Base-by-base conservation (phyloP, 1,140 invertebrate species). In the Bathynomus jamesi region DNA sequence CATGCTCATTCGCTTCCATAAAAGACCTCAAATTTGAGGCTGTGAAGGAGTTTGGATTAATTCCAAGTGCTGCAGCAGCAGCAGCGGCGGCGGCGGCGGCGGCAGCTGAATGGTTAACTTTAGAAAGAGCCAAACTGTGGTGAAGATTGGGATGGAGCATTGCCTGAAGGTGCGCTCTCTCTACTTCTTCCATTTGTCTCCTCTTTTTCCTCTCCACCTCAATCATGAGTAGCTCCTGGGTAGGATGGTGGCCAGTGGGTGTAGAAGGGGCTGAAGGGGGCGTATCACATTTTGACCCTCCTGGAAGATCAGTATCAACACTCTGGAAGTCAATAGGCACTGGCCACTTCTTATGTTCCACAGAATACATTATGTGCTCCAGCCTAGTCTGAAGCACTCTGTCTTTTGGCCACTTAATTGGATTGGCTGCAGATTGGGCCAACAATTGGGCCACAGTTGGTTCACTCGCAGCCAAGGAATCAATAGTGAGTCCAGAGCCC, bases 371-470 rank as follows among this genome's bases (percentile, higher is more conserved):
- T 3, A 79, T 72, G 29, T 79, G 78, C 30, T 78, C 73, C 27
- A 79, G 69, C 28, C 78, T 28, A 13, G 70, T 62, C 32, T 77
- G 75, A n/a, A 79, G 70, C 32, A 78, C 40, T 25, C 76, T 64
- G 62, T 79, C 78, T 27, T 76, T 75, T 3, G 78, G 78, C 78
- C 78, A 79, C 62, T 77, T 74, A 40, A 79, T 77, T 32, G 77
- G 75, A 67, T 76, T 78, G 10, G 78, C 78, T 17, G 78, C 78
- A 7, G 70, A 77, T 71, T 79, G 78, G 13, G 77, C 77, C 64
- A 79, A 69, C 28, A 79, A 70, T 53, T 79, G 78, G 30, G 77
- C 78, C 28, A 79, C 78, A 21, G 77, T 75, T n/a, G 74, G 70
- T 63, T 78, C 77, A 63, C 61, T 71, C 4, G 75, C 69, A 64